Evolutionary conservation across 2,888 invertebrate species (phyloP).

Genomic region (Gandaritis pyraliata): DNA sequence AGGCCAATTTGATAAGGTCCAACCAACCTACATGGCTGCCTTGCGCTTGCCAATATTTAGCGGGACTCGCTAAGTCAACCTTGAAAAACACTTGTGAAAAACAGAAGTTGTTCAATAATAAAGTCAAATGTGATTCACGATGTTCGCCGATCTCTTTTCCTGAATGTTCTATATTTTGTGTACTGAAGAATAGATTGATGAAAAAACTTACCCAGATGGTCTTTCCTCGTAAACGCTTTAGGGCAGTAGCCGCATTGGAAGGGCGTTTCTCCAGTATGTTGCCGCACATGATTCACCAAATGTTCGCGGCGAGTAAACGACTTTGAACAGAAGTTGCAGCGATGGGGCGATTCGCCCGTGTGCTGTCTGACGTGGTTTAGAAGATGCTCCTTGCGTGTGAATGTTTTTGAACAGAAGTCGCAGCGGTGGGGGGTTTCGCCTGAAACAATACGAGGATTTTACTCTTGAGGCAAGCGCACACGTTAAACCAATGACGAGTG

Average conservation of each 20-base stretch:
- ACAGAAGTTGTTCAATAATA: too few relatives aligned
- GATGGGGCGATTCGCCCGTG: constrained; percentile 92
- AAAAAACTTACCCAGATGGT: constrained; percentile 85
- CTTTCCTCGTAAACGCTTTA: constrained; percentile 93
- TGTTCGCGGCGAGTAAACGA: constrained; percentile 95
- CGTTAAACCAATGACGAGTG: too few relatives aligned
- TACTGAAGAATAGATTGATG: too few relatives aligned
- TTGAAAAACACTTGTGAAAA: too few relatives aligned
- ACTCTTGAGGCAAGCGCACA: neutral
- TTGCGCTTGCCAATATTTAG: too few relatives aligned
- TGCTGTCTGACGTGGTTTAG: constrained; percentile 91
- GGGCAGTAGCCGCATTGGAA: constrained; percentile 93
- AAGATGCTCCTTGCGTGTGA: constrained; percentile 90
- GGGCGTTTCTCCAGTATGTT: constrained; percentile 90
- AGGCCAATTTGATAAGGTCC: too few relatives aligned
- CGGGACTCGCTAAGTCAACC: too few relatives aligned
- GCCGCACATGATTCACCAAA: constrained; percentile 93
- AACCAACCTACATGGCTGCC: too few relatives aligned
- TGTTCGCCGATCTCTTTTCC: too few relatives aligned
- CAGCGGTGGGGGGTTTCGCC: constrained; percentile 91
- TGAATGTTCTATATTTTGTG: too few relatives aligned
- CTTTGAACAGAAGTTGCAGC: constrained; percentile 94
- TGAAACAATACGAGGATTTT: constrained; percentile 41
- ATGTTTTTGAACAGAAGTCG: constrained; percentile 91
- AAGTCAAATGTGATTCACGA: too few relatives aligned